phyloP scores from a whole-genome alignment of 2,888 invertebrate genomes.

The Stramonita haemastoma region DNA sequence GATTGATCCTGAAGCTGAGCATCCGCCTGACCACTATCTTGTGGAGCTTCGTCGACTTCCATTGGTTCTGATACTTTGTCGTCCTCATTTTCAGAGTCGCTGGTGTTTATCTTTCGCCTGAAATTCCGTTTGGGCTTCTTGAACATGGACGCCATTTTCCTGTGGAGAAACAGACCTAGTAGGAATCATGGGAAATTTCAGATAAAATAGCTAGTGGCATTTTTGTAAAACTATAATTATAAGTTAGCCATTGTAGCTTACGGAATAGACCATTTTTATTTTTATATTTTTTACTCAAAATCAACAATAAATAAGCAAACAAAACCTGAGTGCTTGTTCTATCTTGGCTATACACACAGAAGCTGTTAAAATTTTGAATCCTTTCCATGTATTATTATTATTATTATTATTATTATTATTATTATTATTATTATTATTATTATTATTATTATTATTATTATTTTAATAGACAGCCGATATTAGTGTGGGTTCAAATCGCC shows the following conservation, averaged over 20 bases:
- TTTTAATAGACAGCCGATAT: too few species aligned
- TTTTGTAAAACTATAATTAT: background rate
- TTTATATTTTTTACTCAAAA: background rate
- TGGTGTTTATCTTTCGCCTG: constrained; percentile 77
- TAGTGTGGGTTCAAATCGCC: too few species aligned
- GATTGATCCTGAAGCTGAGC: constrained; percentile 30
- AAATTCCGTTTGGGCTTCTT: constrained; percentile 92
- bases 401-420: too few species aligned
- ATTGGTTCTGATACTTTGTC: constrained; percentile 74
- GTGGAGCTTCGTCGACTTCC: constrained; percentile 47
- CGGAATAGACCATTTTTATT: background rate
- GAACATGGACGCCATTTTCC: constrained; percentile 85
- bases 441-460: too few species aligned
- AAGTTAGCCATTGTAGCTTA: background rate
- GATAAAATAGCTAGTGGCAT: background rate
- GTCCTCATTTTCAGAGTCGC: constrained; percentile 74
- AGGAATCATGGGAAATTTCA: background rate
- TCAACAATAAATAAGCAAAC: background rate
- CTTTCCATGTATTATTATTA: background rate
- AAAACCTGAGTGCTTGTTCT: background rate
- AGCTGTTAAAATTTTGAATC: background rate
- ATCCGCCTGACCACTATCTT: constrained; percentile 52
- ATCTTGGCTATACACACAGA: background rate
- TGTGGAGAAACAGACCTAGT: background rate
- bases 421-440: too few species aligned